Evolutionary conservation across 2,888 invertebrate genomes (phyloP).

Genomic region (Eurois occulta): DNA sequence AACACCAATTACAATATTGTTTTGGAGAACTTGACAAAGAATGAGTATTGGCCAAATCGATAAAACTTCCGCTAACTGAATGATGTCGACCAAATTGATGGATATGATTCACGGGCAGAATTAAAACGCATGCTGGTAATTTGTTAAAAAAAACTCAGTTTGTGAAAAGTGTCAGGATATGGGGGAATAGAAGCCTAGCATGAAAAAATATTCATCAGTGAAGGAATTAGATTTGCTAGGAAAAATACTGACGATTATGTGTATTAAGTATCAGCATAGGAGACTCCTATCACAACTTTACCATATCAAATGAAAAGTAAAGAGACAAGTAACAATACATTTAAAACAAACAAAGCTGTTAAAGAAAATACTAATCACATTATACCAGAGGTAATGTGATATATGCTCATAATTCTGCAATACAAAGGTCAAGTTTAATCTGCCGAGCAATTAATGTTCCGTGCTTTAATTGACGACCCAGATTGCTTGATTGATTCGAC

Average conservation of each 20-base stretch:
- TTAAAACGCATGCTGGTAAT: neutral
- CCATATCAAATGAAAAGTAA: neutral
- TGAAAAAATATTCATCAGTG: neutral
- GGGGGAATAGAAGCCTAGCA: neutral
- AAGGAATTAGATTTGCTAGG: neutral
- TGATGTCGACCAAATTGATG: neutral
- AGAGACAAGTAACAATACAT: neutral
- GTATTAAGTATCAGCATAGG: no score
- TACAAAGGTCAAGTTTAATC: conserved; percentile 65
- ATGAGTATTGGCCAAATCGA: neutral
- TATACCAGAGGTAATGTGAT: conserved; percentile 38
- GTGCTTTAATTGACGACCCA: conserved; percentile 63
- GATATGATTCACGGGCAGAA: neutral
- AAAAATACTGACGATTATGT: neutral
- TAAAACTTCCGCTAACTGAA: conserved; percentile 3
- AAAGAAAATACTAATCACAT: conserved; percentile 11
- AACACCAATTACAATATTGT: conserved; percentile 31
- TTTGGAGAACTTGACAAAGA: conserved; percentile 27
- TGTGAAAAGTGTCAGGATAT: neutral
- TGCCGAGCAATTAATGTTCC: conserved; percentile 59
- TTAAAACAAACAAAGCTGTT: conserved; percentile 4
- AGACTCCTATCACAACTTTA: neutral
- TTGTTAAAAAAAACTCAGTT: neutral
- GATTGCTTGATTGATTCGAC: conserved; percentile 62
- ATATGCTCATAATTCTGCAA: conserved; percentile 50